A percentile compares a stretch with the other conserved stretches of the same genome.
Conservation (phyloP, 2,113 vertebrate genomes). For the Oxygymnocypris stewartii region DNA sequence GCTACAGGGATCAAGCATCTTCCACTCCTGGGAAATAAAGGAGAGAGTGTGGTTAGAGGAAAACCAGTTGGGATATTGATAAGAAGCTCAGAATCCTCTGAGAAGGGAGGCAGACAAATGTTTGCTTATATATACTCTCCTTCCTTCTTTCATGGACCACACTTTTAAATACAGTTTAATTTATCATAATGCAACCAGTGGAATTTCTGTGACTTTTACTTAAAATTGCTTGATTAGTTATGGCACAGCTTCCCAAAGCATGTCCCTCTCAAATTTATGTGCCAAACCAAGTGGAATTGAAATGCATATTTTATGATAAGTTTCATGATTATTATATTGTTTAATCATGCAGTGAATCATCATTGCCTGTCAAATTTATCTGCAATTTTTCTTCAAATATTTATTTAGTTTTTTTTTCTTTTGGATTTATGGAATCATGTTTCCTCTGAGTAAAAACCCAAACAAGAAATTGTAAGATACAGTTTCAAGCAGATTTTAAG, state of each 20-base stretch:
- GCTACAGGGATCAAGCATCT: not conserved
- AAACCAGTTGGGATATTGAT: constrained; percentile 5
- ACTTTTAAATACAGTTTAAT: not conserved
- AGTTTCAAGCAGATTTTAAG: not conserved
- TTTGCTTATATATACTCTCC: not conserved
- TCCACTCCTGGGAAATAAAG: constrained; percentile 7
- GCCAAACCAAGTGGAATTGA: not conserved
- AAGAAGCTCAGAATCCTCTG: not conserved
- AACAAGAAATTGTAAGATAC: not conserved
- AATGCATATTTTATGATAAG: not conserved
- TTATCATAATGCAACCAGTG: not conserved
- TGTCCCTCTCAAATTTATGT: not conserved
- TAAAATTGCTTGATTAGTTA: not conserved
- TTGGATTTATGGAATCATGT: not conserved
- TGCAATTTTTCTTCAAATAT: not conserved
- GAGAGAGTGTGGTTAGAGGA: not conserved
- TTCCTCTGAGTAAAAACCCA: not conserved
- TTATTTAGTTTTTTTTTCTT: not conserved
- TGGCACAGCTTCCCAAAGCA: not conserved
- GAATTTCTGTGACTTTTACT: not conserved
- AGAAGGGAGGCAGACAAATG: not conserved
- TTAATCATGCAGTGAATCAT: not conserved
- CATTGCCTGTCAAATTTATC: not conserved
- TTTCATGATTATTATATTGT: not conserved
- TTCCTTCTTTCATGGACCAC: not conserved